Evolutionary conservation across 2,113 vertebrate genomes (phyloP).

Genomic region (Rhinichthys klamathensis): DNA sequence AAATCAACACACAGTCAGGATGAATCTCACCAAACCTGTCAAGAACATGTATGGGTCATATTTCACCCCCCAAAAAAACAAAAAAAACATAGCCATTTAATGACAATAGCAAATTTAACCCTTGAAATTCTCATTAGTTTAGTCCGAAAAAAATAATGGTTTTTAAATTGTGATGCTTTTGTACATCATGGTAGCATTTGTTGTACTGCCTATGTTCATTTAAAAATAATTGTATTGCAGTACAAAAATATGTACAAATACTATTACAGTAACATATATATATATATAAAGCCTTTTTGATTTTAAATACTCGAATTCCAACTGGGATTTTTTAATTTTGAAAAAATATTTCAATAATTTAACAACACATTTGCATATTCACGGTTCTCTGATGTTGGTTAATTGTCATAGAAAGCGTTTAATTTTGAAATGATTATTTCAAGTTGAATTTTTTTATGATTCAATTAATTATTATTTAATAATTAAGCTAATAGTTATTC

Average conservation of each 20-base stretch:
- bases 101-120: background rate
- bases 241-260: too few species aligned
- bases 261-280: too few species aligned
- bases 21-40: background rate
- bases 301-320: too few species aligned
- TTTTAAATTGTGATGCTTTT: background rate
- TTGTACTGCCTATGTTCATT: too few species aligned
- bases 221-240: too few species aligned
- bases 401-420: too few species aligned
- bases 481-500: too few species aligned
- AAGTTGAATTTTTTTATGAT: background rate
- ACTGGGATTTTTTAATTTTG: too few species aligned
- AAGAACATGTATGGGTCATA: background rate
- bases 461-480: background rate
- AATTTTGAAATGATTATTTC: background rate
- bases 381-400: too few species aligned
- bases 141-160: background rate
- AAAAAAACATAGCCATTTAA: background rate
- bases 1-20: constrained; percentile 15
- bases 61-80: background rate
- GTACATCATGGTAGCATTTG: background rate
- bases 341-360: too few species aligned
- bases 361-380: too few species aligned
- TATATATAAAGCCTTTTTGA: too few species aligned
- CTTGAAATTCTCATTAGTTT: background rate